Evolutionary conservation across 2,888 invertebrate species (phyloP), one percentile per base, ranked within the genome.

Genomic region (Lydus trimaculatus): DNA sequence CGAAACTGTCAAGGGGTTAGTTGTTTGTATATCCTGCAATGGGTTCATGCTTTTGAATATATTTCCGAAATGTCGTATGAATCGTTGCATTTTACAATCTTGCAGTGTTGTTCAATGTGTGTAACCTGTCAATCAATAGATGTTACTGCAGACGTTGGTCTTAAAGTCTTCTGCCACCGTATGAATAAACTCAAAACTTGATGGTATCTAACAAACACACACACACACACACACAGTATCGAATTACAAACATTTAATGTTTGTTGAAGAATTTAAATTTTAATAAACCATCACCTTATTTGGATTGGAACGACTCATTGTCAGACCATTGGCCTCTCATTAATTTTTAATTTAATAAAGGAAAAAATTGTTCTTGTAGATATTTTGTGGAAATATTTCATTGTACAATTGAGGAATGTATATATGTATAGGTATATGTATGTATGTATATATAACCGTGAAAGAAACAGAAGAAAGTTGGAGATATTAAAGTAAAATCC

Each of bases 401-500:
- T 33, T 31, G 58, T n/a, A 59, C 31, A 62, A 63, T n/a, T n/a
- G n/a, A n/a, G n/a, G n/a, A n/a, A n/a, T n/a, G n/a, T n/a, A n/a
- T n/a, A n/a, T n/a, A n/a, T n/a, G n/a, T n/a, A n/a, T n/a, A n/a
- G n/a, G n/a, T n/a, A n/a, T n/a, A n/a, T n/a, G n/a, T n/a, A n/a
- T 13, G 2, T 17, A 13, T 65, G 64, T 61, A 39, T 66, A 58
- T 61, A 20, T 48, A 48, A 20, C 20, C 20, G 48, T 48, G 20
- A 20, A 59, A 31, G 61, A 39, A 67, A 69, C 71, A 74, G 74
- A 75, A 74, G 72, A 74, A 73, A 70, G 67, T 63, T 67, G 71
- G n/a, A 11, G 74, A 76, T 77, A 76, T 78, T 77, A 76, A 73
- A 77, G 73, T 73, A 73, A 74, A 75, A 76, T 77, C 75, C 72